phyloP scores from a whole-genome alignment of 2,888 invertebrate species.

The Galeruca laticollis region DNA sequence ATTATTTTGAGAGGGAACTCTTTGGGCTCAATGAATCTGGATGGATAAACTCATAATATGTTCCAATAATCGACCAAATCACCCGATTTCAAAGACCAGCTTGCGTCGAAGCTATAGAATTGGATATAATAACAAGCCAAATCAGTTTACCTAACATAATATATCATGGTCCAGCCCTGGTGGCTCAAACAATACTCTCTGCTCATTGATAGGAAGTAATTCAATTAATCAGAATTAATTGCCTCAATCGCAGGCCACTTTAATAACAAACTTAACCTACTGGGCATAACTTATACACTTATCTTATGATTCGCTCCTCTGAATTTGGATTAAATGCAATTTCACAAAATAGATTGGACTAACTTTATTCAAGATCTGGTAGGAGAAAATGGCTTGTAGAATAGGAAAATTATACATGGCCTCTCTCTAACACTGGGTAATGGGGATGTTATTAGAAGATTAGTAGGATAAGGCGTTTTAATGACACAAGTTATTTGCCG shows the following conservation, averaged over 20 bases:
- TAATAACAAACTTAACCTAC: constrained; percentile 50
- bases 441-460: constrained; percentile 32
- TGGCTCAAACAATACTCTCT: constrained; percentile 36
- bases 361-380: constrained; percentile 47
- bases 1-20: too few relatives aligned
- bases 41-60: too few relatives aligned
- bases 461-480: constrained; percentile 23
- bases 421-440: constrained; percentile 33
- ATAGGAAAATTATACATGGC: constrained; percentile 39
- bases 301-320: constrained; percentile 49
- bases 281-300: constrained; percentile 49
- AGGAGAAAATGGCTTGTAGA: constrained; percentile 31
- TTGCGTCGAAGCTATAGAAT: too few relatives aligned
- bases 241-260: constrained; percentile 42
- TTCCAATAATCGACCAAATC: too few relatives aligned
- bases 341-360: constrained; percentile 46
- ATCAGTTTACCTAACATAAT: not conserved
- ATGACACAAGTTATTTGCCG: constrained; percentile 8
- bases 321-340: constrained; percentile 50
- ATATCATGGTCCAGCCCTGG: not conserved
- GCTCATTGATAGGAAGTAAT: constrained; percentile 56
- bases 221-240: constrained; percentile 57
- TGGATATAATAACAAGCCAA: not conserved
- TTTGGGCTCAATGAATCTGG: too few relatives aligned
- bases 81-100: too few relatives aligned